Evolutionary conservation across 2,113 vertebrate species (phyloP), one percentile per base, ranked within the genome.

Genomic region (Chunga burmeisteri): DNA sequence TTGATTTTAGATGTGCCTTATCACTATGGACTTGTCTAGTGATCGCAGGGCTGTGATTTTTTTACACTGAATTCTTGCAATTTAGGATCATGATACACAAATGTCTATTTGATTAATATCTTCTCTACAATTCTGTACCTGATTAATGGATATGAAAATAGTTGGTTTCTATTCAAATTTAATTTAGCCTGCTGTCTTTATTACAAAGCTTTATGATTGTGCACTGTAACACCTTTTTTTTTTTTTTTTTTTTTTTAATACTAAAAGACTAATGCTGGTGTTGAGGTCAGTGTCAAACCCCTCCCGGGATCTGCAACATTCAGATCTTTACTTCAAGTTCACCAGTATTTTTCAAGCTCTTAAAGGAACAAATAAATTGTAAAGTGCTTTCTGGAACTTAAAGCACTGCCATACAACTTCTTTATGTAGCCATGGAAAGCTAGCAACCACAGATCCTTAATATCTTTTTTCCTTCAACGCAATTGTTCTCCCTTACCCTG

Each of bases 211-310:
- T 42, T 68, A 40, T 6, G 17, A 23, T n/a, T 50, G 26, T 32
- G 8, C 32, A 27, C 3, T 30, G 2, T 26, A 79, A 22, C 7
- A 42, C 13, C n/a, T 38, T 2, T 27, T 13, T 32, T 53, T 67
- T 42, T 80, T 38, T 38, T 79, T 49, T 73, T 52, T 13, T 87
- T 38, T 25, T 61, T 38, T 61, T 61, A 38, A 23, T 53, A 14
- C 18, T 53, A 6, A 32, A 63, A 42, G 20, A 25, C 23, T 65
- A 50, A 70, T 65, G 20, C 16, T 38, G 25, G 2, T 73, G 7
- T 52, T 0, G 0, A 65, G 27, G 13, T 90, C 59, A 73, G 5
- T 53, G 36, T 73, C 30, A 81, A 2, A 0, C 1, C 10, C 34
- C 42, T 30, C 38, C 9, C 38, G 4, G 8, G 56, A 32, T 68